These are phyloP conservation scores for Crenichthys baileyi DNA, from an alignment of 2,797 vertebrate genomes.

Conservation along the genomic window DNA sequence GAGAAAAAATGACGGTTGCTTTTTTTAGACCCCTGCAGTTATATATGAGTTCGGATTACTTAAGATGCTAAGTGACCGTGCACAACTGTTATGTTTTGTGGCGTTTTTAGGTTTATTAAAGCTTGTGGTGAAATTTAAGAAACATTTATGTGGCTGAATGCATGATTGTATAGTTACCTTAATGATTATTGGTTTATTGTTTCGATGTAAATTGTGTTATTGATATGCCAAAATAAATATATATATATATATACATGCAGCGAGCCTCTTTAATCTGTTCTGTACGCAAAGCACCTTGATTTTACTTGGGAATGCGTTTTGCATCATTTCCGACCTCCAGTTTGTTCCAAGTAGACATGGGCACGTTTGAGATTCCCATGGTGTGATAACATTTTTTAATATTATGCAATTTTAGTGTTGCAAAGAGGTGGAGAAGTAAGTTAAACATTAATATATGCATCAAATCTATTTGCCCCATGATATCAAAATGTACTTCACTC, in stretches of 20 bases:
- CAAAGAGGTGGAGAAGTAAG: background rate
- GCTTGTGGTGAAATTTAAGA: constrained; percentile 4
- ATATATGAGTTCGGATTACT: constrained; percentile 12
- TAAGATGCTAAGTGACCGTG: background rate
- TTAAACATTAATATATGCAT: too few relatives aligned
- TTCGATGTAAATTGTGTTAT: too few relatives aligned
- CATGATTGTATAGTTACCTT: background rate
- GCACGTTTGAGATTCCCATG: background rate
- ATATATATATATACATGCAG: background rate
- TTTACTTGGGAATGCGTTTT: background rate
- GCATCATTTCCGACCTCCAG: background rate
- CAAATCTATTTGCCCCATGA: too few relatives aligned
- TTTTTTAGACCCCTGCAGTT: constrained; percentile 20
- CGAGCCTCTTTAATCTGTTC: background rate
- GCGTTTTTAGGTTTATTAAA: background rate
- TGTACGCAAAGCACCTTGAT: background rate
- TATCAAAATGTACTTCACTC: too few relatives aligned
- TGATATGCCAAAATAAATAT: too few relatives aligned
- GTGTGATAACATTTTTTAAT: background rate
- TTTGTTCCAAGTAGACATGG: too few relatives aligned
- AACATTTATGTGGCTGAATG: background rate
- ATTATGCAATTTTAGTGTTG: background rate
- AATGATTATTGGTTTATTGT: background rate
- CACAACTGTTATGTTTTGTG: constrained; percentile 8
- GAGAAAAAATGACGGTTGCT: constrained; percentile 7